Conservation (phyloP, 2,888 invertebrate species). For the Calameuta pallipes region DNA sequence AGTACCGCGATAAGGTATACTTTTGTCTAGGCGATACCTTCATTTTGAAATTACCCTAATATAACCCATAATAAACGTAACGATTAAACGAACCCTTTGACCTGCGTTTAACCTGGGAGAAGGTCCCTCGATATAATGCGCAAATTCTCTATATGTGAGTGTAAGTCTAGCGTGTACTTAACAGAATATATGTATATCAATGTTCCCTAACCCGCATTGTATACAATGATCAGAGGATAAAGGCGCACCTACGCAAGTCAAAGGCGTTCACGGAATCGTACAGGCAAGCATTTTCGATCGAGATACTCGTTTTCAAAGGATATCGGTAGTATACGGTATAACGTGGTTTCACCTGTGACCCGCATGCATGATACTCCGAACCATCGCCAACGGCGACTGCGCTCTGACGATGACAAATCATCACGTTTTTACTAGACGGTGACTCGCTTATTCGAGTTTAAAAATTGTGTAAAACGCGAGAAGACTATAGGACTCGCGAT, state of each 20-base stretch:
- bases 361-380: not conserved
- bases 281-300: not conserved
- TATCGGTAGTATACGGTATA: not conserved
- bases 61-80: not conserved
- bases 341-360: not conserved
- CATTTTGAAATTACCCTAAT: not conserved
- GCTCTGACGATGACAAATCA: not conserved
- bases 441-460: not conserved
- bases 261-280: not conserved
- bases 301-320: not conserved
- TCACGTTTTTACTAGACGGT: not conserved
- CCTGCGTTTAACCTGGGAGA: not conserved
- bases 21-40: not conserved
- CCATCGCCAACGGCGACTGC: not conserved
- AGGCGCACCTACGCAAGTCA: not conserved
- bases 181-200: not conserved
- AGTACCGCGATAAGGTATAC: not conserved
- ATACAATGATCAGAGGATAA: not conserved
- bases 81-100: not conserved
- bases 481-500: not conserved
- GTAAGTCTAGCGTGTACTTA: not conserved
- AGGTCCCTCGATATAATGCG: not conserved
- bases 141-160: not conserved
- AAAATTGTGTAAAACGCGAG: not conserved
- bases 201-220: not conserved